Base-by-base conservation (phyloP, 2,888 invertebrate genomes). In the Lacanobia oleracea region DNA sequence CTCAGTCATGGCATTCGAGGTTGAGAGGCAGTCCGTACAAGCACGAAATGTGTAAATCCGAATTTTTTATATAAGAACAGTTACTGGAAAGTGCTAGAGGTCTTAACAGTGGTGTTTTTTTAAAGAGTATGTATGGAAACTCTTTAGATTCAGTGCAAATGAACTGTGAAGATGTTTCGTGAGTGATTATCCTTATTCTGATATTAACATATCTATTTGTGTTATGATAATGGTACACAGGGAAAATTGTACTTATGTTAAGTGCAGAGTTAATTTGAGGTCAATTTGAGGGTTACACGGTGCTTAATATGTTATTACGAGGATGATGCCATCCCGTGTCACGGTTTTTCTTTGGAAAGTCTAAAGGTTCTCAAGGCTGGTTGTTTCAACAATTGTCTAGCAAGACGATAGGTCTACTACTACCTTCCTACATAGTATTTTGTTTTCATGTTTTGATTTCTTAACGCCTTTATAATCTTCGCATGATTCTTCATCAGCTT, bases 1-100 rank as follows among this genome's bases (percentile, higher is more conserved):
- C 74, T 70, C 61, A 56, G 75, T 65, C 77, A 71, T 72, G 71
- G 69, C 76, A 75, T 81, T 78, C 78, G 81, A 78, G 76, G 84
- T 83, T 67, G 62, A 43, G 68, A 48, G 43, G 74, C 70, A 75
- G 67, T 51, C 67, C 66, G 70, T n/a, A 18, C 50, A 53, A 10
- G 54, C 79, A 79, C 78, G 79, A 51, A 79, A 71, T 48, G 51
- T 67, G 48, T 51, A 33, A 21, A 37, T 64, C 40, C 8, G 12
- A 61, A 27, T 50, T 50, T 51, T 59, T 8, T 16, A 59, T 27
- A 8, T 50, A 64, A 54, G 21, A 56, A 40, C 76, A 37, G 4
- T 75, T 43, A 23, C 3, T 64, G 40, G 16, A 80, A 67, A 48
- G 57, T 68, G 27, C n/a, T 66, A 48, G 43, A 23, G 16, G 10